Percentiles rank a stretch among this genome's conserved stretches.
Evolutionary conservation across 1,140 invertebrate genomes (phyloP).

Genomic region (Papilio dardanus): DNA sequence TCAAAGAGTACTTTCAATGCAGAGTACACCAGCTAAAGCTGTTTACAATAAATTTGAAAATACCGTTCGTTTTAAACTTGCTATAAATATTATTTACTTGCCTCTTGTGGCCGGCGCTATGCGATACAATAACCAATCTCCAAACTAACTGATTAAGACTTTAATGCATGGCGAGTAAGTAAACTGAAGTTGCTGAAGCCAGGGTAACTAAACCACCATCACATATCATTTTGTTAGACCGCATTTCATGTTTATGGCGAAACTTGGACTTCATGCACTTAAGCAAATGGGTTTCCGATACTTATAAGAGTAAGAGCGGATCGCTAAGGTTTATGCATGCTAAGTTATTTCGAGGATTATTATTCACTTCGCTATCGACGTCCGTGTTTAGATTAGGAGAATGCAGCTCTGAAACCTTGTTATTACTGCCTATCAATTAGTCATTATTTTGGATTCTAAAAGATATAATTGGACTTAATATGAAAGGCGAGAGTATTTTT

Average conservation of each 20-base stretch:
- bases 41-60: slow-evolving; percentile 71
- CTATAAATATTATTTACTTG: slow-evolving; percentile 77
- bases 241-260: slow-evolving; percentile 79
- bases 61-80: slow-evolving; percentile 61
- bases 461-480: too few relatives aligned
- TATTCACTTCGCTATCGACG: slow-evolving; percentile 22
- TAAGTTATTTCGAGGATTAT: slow-evolving; percentile 37
- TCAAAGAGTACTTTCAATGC: background rate
- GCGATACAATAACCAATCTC: slow-evolving; percentile 28
- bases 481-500: too few relatives aligned
- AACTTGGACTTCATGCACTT: slow-evolving; percentile 79
- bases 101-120: slow-evolving; percentile 56
- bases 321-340: slow-evolving; percentile 51
- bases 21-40: slow-evolving; percentile 27
- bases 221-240: slow-evolving; percentile 75
- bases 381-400: slow-evolving; percentile 14
- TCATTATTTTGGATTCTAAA: background rate
- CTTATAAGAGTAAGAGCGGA: slow-evolving; percentile 72
- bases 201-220: slow-evolving; percentile 58
- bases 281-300: slow-evolving; percentile 79
- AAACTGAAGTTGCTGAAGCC: slow-evolving; percentile 43
- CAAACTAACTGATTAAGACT: slow-evolving; percentile 39
- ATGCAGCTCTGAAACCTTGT: background rate
- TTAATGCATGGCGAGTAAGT: slow-evolving; percentile 39
- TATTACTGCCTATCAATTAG: background rate